phyloP scores from a whole-genome alignment of 2,113 vertebrate species.

The Shinisaurus crocodilurus region DNA sequence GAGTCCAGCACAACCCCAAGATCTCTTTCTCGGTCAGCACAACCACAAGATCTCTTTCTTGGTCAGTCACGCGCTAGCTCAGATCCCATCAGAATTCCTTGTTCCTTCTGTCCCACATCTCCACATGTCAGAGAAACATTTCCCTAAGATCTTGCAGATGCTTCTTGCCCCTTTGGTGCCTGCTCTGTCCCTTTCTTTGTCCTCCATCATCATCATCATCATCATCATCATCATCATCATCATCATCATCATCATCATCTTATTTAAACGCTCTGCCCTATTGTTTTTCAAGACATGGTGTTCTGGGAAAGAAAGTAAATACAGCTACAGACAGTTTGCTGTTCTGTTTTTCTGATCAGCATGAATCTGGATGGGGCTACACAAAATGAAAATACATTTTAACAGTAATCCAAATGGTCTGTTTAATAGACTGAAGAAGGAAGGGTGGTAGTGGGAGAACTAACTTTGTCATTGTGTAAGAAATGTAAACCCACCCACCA shows the following conservation, averaged over 20 bases:
- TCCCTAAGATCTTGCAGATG: neutral
- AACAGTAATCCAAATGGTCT: neutral
- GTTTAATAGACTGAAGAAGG: constrained; percentile 35
- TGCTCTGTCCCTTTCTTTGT: neutral
- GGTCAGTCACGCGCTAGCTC: no score
- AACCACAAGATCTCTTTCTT: no score
- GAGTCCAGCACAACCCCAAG: no score
- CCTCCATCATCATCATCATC: neutral
- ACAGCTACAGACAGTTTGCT: neutral
- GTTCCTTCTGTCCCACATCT: neutral
- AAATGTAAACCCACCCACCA: neutral
- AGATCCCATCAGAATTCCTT: no score
- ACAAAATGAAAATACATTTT: neutral
- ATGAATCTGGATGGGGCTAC: neutral
- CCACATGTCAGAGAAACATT: neutral
- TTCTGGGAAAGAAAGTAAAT: neutral
- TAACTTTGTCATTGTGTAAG: neutral
- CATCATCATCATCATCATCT: no score
- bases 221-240: neutral
- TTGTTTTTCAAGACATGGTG: neutral
- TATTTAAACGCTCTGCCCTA: neutral
- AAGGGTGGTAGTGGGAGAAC: neutral
- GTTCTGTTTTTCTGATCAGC: neutral
- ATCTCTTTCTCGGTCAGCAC: no score
- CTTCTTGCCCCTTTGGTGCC: neutral